A percentile compares a stretch with the other conserved stretches of the same genome.
Conservation (phyloP, 2,113 vertebrate species). For the Galeopterus variegatus region DNA sequence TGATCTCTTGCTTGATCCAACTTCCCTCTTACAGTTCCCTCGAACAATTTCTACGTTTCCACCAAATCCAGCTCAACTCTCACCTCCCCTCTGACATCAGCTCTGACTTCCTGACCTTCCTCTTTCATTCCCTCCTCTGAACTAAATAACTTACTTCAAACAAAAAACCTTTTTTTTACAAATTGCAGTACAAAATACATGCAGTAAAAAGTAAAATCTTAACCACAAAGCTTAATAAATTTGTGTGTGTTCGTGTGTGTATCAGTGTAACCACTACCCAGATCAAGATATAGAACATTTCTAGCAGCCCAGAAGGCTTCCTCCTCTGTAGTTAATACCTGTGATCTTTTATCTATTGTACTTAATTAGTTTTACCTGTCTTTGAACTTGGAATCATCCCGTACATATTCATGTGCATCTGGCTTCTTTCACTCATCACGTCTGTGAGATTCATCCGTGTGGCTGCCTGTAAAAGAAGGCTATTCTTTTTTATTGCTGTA, state of each 20-base stretch:
- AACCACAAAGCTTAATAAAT: not conserved
- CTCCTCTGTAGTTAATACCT: not conserved
- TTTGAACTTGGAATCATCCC: not conserved
- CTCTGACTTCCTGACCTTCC: constrained; percentile 9
- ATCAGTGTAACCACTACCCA: not conserved
- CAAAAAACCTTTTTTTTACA: not conserved
- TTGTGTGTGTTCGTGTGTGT: not conserved
- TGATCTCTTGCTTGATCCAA: not conserved
- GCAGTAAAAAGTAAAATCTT: not conserved
- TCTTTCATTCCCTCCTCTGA: not conserved
- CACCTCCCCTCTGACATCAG: not conserved
- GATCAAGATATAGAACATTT: not conserved
- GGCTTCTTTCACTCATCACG: not conserved
- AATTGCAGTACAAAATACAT: not conserved
- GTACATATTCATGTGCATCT: not conserved
- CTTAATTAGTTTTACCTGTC: not conserved
- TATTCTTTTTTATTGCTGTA: constrained; percentile 24
- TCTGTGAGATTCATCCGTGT: not conserved
- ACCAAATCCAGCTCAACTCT: not conserved
- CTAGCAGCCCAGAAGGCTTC: not conserved
- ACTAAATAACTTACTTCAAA: not conserved
- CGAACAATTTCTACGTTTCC: not conserved
- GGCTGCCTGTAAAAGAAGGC: not conserved
- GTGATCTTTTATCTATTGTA: not conserved
- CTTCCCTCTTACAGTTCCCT: not conserved